Evolutionary conservation across 1,140 invertebrate genomes (phyloP).

Genomic region (Drosophila lacertosa): DNA sequence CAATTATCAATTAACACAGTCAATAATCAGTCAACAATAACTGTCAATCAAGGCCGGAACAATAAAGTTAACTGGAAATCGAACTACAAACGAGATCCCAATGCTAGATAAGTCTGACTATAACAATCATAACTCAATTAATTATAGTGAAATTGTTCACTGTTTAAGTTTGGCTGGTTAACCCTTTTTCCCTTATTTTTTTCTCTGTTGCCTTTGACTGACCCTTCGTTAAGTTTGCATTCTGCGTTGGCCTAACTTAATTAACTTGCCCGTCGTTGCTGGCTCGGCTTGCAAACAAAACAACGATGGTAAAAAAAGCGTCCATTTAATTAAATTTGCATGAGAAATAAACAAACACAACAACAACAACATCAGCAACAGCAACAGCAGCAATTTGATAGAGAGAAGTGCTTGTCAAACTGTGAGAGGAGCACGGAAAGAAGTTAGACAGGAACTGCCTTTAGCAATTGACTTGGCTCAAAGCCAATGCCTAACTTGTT

Average conservation of each 20-base stretch:
- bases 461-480: not conserved
- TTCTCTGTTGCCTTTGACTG: not conserved
- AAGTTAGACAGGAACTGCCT: not conserved
- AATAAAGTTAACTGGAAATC: not conserved
- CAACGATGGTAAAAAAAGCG: conserved; percentile 23
- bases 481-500: not conserved
- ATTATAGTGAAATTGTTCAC: conserved; percentile 7
- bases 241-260: conserved; percentile 39
- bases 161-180: conserved; percentile 20
- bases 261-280: conserved; percentile 28
- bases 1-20: no score
- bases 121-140: conserved; percentile 32
- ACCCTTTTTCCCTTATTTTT: conserved; percentile 11
- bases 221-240: conserved; percentile 16
- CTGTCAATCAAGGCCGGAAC: no score
- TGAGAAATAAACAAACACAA: conserved; percentile 39
- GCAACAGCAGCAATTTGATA: conserved; percentile 33
- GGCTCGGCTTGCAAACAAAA: conserved; percentile 40
- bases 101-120: not conserved
- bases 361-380: conserved; percentile 32
- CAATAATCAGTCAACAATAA: no score
- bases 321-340: conserved; percentile 43
- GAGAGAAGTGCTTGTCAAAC: conserved; percentile 65
- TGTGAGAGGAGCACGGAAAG: not conserved
- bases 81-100: not conserved